Conservation (phyloP, 2,113 vertebrate genomes). For the Trematocara zebra region DNA sequence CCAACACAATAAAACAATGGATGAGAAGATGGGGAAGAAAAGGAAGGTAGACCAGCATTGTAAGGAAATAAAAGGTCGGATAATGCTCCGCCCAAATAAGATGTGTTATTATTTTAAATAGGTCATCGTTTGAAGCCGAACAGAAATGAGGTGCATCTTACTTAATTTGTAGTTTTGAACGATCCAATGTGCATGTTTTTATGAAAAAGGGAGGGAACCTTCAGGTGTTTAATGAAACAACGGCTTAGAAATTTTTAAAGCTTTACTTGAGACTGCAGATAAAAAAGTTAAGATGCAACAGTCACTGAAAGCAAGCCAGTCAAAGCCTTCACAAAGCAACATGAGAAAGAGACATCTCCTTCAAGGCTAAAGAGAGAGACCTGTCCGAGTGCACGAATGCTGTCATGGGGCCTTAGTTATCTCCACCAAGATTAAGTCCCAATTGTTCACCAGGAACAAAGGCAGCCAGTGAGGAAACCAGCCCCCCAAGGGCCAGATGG, state of each 20-base stretch:
- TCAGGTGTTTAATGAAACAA: background rate
- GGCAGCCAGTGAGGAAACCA: conserved; percentile 82
- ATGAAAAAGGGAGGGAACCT: background rate
- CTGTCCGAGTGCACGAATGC: conserved; percentile 39
- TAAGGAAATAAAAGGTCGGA: background rate
- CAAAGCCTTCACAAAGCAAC: conserved; percentile 1
- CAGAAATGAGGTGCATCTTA: background rate
- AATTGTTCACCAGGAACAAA: conserved; percentile 94
- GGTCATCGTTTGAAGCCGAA: background rate
- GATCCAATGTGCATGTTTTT: background rate
- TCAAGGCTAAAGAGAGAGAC: conserved; percentile 54
- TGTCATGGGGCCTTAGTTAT: conserved; percentile 77
- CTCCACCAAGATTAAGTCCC: conserved; percentile 83
- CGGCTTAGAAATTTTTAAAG: background rate
- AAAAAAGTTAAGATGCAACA: background rate
- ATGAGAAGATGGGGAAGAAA: background rate
- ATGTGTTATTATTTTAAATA: background rate
- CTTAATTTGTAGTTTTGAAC: background rate
- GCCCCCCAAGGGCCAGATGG: conserved; percentile 88
- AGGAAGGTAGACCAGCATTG: background rate
- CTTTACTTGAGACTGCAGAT: background rate
- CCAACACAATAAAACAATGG: conserved; percentile 77
- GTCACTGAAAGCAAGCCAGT: background rate
- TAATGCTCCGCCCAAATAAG: background rate
- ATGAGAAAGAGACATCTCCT: conserved; percentile 58